phyloP scores from a whole-genome alignment of 2,888 invertebrate species.

The Ophion ventricosus region DNA sequence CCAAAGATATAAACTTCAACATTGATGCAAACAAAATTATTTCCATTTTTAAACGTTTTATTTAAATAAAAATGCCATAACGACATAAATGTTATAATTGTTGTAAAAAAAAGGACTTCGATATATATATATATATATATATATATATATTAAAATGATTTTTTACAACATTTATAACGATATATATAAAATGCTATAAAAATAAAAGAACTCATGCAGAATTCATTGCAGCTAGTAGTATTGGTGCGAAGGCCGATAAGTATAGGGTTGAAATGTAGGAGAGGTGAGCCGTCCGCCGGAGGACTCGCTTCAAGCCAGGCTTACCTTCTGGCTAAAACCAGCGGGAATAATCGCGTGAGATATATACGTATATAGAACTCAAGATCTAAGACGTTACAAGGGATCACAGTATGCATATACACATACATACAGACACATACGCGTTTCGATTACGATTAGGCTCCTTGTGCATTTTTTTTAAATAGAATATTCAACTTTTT shows the following conservation, averaged over 20 bases:
- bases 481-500: slow-evolving; percentile 4
- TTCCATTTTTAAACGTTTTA: too few relatives aligned
- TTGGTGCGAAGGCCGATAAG: slow-evolving; percentile 76
- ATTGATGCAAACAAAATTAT: too few relatives aligned
- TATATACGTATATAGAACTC: slow-evolving; percentile 10
- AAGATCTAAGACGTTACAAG: slow-evolving; percentile 22
- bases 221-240: slow-evolving; percentile 37
- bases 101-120: background rate
- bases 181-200: slow-evolving; percentile 16
- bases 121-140: background rate
- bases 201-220: slow-evolving; percentile 3
- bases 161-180: background rate
- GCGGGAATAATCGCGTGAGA: slow-evolving; percentile 38
- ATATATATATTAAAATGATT: background rate
- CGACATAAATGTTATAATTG: background rate
- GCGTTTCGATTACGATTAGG: background rate
- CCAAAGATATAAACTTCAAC: too few relatives aligned
- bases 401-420: background rate
- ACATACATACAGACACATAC: background rate
- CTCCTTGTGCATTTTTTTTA: background rate
- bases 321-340: slow-evolving; percentile 66
- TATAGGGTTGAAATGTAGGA: slow-evolving; percentile 80
- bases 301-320: slow-evolving; percentile 59
- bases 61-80: too few relatives aligned
- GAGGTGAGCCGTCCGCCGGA: slow-evolving; percentile 69